These are phyloP conservation scores for Euleptes europaea DNA, from an alignment of 2,113 vertebrate species.

Conservation along the genomic window DNA sequence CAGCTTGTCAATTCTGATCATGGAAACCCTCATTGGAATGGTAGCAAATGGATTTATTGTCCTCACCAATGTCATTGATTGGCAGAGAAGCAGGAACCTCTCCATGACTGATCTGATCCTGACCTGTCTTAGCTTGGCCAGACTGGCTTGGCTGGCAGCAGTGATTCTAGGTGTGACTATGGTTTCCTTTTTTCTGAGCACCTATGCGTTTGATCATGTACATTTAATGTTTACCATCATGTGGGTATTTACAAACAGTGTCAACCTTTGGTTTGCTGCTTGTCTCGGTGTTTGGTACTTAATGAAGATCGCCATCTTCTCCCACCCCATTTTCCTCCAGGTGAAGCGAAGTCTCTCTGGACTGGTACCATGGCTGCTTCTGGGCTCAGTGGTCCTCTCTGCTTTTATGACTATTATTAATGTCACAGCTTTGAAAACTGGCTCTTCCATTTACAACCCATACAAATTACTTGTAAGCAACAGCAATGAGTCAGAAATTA, in stretches of 20 bases:
- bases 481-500: too few relatives aligned
- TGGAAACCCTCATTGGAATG: constrained; percentile 45
- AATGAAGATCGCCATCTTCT: constrained; percentile 33
- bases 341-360: constrained; percentile 35
- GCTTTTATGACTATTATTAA: not conserved
- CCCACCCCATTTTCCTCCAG: not conserved
- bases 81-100: constrained; percentile 53
- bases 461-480: not conserved
- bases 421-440: not conserved
- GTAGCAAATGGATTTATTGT: constrained; percentile 61
- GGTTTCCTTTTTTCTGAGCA: not conserved
- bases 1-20: not conserved
- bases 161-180: not conserved
- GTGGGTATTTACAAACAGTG: constrained; percentile 37
- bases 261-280: constrained; percentile 43
- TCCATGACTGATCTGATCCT: constrained; percentile 56
- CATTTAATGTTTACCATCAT: constrained; percentile 38
- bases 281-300: constrained; percentile 64
- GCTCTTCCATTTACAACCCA: not conserved
- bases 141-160: constrained; percentile 38
- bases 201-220: constrained; percentile 14
- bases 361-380: constrained; percentile 34
- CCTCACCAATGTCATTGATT: constrained; percentile 44
- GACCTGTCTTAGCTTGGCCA: constrained; percentile 53
- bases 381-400: constrained; percentile 13